Evolutionary conservation across 2,113 vertebrate genomes (phyloP), one percentile per base, ranked within the genome.

Genomic region (Murina feae): DNA sequence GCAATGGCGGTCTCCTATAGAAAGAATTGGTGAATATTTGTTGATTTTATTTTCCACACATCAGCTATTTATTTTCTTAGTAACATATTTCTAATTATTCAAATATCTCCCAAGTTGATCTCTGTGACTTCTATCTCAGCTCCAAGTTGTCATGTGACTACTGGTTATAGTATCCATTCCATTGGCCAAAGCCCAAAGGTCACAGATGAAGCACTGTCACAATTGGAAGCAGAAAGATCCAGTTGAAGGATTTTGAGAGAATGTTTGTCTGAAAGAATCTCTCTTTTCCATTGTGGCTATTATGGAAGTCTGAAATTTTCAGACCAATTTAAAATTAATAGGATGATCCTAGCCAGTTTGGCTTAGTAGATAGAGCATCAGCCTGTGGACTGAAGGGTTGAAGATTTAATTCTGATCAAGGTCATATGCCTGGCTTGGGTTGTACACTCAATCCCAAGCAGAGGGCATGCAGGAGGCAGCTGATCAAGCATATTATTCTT

Each of bases 1-100:
- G 10, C 11, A 74, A 68, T 80, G 14, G 9, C n/a, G 69, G 28
- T 58, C 60, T 51, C 3, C 7, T 60, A 10, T 42, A 44, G 20
- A 42, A 87, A 63, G 30, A 1, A 18, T 89, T 74, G 10, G 3
- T 55, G 28, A 30, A 9, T 85, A 47, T 39, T 65, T 32, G n/a
- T 58, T 88, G 17, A 83, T 68, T 86, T 93, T 86, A 23, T 66
- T 93, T 83, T 58, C 5, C 1, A 75, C 47, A 10, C 4, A 37
- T 25, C 12, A 9, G 25, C 18, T 86, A 51, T 20, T 3, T 20
- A 76, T 63, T 72, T 89, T 58, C 35, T 23, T 72, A 79, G 10
- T 83, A 71, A 69, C 14, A 76, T 2, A 35, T 42, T 65, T 65
- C n/a, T 76, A 32, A 9, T 28, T 49, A 78, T 83, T 86, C 35